Conservation (phyloP, 92 coral and sea anemone genomes). For the Porites divaricata region DNA sequence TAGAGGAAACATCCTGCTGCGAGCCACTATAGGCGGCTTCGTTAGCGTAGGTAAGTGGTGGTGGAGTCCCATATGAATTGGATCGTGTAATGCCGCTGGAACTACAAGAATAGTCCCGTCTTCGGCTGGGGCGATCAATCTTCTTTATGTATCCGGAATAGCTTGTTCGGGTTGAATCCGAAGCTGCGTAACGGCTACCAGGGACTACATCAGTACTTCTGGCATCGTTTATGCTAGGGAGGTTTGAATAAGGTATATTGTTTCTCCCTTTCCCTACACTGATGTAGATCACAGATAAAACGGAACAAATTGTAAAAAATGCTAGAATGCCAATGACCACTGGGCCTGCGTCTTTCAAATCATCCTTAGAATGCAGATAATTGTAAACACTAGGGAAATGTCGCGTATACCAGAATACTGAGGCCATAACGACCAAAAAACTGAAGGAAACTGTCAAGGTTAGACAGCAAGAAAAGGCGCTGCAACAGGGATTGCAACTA, state of each 20-base stretch:
- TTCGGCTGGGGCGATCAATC: neutral
- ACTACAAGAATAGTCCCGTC: neutral
- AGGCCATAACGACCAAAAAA: neutral
- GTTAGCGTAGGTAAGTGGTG: neutral
- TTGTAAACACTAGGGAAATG: constrained; percentile 14
- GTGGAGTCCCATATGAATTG: neutral
- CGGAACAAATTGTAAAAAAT: constrained; percentile 1
- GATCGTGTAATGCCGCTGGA: constrained; percentile 17
- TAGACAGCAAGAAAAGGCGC: constrained; percentile 2
- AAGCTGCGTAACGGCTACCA: neutral
- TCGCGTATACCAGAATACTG: neutral
- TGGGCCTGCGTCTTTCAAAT: constrained; percentile 48
- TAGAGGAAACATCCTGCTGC: neutral
- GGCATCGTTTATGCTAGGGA: neutral
- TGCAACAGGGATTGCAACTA: constrained; percentile 12
- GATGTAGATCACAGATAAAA: constrained; percentile 3
- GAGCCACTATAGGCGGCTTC: neutral
- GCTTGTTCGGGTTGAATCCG: neutral
- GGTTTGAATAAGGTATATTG: neutral
- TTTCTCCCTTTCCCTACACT: neutral
- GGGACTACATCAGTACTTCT: neutral
- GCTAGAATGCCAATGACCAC: constrained; percentile 29
- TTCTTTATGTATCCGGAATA: neutral
- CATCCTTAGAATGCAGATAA: constrained; percentile 6
- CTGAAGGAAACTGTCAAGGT: neutral